Evolutionary conservation across 2,797 vertebrate species (phyloP), one percentile per base, ranked within the genome.

Genomic region (Meda fulgida): DNA sequence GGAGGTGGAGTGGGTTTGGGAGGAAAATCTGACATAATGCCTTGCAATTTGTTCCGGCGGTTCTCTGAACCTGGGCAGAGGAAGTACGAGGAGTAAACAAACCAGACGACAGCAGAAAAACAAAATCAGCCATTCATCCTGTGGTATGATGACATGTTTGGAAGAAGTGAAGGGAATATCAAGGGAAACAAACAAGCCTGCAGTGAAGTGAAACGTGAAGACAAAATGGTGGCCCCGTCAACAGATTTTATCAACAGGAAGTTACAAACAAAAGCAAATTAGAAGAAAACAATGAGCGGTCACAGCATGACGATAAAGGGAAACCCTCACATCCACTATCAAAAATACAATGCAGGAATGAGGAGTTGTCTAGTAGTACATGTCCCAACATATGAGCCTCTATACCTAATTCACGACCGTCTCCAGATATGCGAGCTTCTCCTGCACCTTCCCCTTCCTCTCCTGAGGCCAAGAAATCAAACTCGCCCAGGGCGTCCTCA

Each of bases 391-490:
- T 40, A 40, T 1, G 5, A 19, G 53, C 21, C 34, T 76, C 43
- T 89, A 89, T 94, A 97, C 97, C 97, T 90, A 97, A 90, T 88
- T 97, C 97, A 21, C 93, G 95, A 76, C 96, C 96, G 36, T 97
- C 97, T 86, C 95, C 95, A 1, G 95, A 95, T 84, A 95, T 89
- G 80, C 95, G 94, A 66, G 96, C 93, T 90, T 96, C 96, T 73
- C 96, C 95, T 23, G 96, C 93, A 67, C 96, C 96, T 86, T 97
- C 96, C 78, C 96, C 95, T 14, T 97, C 96, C 90, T 97, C 97
- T 91, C 96, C 97, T 0, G 97, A 97, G 90, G 95, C 97, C 90
- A 98, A 89, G 92, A 97, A 98, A 88, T 97, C 96, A 88, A 98
- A 98, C 87, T 98, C 97, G 48, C 94, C 95, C 88, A 97, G 95